Percentiles rank a stretch among this genome's conserved stretches.
phyloP scores from a whole-genome alignment of 2,113 vertebrate species.

The Platycercus adscitus region DNA sequence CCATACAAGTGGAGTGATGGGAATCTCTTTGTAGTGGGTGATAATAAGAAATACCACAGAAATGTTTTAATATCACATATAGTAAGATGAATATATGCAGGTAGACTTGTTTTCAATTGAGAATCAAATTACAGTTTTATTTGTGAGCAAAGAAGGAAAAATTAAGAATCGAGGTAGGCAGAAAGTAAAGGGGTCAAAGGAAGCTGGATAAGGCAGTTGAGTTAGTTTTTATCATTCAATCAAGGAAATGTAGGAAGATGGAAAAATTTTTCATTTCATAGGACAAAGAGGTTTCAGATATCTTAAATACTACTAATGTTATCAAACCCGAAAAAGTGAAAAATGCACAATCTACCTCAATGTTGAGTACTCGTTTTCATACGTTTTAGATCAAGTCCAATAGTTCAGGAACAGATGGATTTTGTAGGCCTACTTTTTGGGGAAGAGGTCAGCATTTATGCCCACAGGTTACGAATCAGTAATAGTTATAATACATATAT shows the following conservation, averaged over 20 bases:
- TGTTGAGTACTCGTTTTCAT: not conserved
- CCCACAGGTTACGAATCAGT: not conserved
- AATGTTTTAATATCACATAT: not conserved
- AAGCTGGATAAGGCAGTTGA: not conserved
- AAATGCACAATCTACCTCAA: not conserved
- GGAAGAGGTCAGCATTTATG: not conserved
- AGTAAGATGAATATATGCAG: not conserved
- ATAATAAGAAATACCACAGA: not conserved
- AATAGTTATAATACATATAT: not conserved
- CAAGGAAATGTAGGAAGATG: not conserved
- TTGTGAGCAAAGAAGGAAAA: not conserved
- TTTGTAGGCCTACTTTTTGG: not conserved
- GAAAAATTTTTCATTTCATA: not conserved
- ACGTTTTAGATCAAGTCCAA: not conserved
- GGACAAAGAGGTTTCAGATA: not conserved
- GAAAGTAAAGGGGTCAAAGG: not conserved
- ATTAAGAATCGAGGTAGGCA: not conserved
- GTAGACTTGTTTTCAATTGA: not conserved
- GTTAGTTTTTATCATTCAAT: not conserved
- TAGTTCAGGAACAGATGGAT: not conserved
- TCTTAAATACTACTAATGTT: not conserved
- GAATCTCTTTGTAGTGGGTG: not conserved
- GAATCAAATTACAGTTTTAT: not conserved
- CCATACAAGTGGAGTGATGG: not conserved
- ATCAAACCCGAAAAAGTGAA: not conserved